Evolutionary conservation across 2,113 vertebrate species (phyloP).

Genomic region (Henicopernis longicauda): DNA sequence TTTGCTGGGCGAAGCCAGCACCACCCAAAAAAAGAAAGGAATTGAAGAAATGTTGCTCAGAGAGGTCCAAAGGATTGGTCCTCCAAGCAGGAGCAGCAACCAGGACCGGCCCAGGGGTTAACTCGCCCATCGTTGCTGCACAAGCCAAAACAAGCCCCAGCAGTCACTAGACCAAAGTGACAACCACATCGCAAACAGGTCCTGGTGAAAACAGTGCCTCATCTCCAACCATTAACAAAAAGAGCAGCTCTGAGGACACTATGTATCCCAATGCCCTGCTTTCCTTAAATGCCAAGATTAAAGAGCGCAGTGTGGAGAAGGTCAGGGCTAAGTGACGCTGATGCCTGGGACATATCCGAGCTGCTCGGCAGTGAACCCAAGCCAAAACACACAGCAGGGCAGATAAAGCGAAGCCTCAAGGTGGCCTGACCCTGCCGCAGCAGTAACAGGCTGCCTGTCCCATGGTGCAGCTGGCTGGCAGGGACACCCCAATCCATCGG

Average conservation of each 20-base stretch:
- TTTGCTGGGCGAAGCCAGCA: neutral
- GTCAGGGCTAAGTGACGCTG: constrained; percentile 28
- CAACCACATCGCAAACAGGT: neutral
- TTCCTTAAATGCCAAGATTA: neutral
- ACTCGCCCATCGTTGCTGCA: too few species aligned
- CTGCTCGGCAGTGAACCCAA: neutral
- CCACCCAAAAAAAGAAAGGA: neutral
- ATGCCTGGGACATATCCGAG: neutral
- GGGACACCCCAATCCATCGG: neutral
- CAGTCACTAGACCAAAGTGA: neutral
- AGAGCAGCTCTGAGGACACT: neutral
- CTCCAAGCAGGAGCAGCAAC: neutral
- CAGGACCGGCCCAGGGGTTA: neutral
- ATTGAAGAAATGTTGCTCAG: neutral
- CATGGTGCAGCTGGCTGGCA: fast-evolving
- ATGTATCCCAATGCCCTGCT: neutral
- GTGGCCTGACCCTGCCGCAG: neutral
- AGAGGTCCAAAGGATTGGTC: neutral
- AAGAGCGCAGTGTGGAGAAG: neutral
- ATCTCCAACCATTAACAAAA: neutral
- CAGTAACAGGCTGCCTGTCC: neutral
- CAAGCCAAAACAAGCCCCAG: neutral
- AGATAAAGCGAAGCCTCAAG: neutral
- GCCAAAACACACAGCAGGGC: neutral
- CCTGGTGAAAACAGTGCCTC: neutral